phyloP scores from a whole-genome alignment of 2,797 vertebrate species.

The Artibeus lituratus region DNA sequence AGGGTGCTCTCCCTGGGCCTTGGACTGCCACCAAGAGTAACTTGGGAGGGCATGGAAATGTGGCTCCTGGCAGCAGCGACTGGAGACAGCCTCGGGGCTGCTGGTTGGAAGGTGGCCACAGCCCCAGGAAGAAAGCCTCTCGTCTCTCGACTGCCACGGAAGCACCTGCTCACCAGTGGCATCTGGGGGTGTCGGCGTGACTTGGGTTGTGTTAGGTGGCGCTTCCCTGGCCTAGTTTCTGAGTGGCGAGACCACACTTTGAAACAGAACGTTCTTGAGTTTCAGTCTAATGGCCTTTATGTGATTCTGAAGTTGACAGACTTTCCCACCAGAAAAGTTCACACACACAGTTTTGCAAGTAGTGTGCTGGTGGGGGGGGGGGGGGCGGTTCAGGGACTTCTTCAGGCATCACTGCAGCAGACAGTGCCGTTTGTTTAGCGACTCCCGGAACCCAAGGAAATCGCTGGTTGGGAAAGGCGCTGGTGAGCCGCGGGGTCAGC shows the following conservation, averaged over 20 bases:
- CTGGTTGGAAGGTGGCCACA: not conserved
- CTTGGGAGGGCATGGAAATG: not conserved
- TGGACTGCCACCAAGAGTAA: no score
- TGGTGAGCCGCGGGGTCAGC: not conserved
- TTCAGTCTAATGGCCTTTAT: not conserved
- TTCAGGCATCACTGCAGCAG: not conserved
- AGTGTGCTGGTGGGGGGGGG: no score
- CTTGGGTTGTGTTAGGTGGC: not conserved
- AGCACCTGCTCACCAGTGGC: not conserved
- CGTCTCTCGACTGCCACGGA: no score
- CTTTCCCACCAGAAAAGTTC: not conserved
- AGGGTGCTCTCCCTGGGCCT: not conserved
- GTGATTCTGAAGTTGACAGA: not conserved
- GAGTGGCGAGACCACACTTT: not conserved
- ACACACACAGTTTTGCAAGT: not conserved
- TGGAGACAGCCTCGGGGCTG: accelerated
- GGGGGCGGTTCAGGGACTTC: not conserved
- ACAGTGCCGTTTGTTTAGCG: accelerated
- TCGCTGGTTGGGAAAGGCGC: not conserved
- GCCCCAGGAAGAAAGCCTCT: not conserved
- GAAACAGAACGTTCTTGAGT: not conserved
- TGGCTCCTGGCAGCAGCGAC: no score
- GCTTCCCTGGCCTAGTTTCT: not conserved
- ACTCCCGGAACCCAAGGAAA: not conserved
- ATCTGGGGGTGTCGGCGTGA: not conserved